Evolutionary conservation across 1,140 invertebrate genomes (phyloP).

Genomic region (Delia radicum): DNA sequence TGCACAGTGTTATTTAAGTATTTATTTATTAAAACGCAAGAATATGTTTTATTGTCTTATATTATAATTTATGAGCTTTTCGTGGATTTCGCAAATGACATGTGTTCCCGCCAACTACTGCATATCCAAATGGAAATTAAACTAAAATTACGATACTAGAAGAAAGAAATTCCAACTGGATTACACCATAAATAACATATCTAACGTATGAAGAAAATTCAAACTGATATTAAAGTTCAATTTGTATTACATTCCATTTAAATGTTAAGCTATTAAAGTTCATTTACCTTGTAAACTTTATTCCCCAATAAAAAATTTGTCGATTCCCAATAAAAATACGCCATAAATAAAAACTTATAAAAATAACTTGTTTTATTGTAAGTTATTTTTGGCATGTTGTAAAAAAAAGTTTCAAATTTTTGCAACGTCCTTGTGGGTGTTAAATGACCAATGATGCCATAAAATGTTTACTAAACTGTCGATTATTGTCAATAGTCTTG

Average conservation of each 20-base stretch:
- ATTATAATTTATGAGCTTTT: neutral
- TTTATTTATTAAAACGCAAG: neutral
- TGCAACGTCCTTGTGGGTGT: constrained; percentile 24
- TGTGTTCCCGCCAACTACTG: neutral
- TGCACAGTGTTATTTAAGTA: neutral
- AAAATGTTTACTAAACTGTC: constrained; percentile 27
- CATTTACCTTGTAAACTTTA: too few species aligned
- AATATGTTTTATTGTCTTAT: neutral
- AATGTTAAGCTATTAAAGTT: too few species aligned
- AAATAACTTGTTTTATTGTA: neutral
- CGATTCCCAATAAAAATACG: too few species aligned
- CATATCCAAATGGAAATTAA: too few species aligned
- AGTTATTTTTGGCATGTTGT: neutral
- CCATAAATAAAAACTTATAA: too few species aligned
- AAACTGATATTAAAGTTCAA: too few species aligned
- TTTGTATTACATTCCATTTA: too few species aligned
- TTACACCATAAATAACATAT: too few species aligned
- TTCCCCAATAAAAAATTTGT: too few species aligned
- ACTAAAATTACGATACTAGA: too few species aligned
- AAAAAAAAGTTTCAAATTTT: neutral
- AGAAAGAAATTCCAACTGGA: too few species aligned
- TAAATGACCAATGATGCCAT: constrained; percentile 31
- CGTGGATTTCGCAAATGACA: neutral
- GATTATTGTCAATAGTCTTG: constrained; percentile 14
- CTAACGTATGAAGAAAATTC: too few species aligned